Conservation (phyloP, 1,140 invertebrate species). For the Drosophila subpulchrella region DNA sequence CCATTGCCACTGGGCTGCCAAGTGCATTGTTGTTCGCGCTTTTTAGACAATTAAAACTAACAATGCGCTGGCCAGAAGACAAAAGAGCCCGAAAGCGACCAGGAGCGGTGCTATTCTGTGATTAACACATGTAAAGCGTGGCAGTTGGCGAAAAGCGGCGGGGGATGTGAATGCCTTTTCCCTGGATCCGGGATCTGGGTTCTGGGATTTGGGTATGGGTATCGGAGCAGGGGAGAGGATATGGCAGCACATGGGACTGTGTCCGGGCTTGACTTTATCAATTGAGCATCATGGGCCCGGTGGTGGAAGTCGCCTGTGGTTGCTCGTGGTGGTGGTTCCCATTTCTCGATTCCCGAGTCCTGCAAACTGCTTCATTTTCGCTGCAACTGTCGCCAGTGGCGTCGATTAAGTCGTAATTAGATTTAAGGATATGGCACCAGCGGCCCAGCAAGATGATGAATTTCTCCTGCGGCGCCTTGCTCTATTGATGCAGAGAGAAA, state of each 20-base stretch:
- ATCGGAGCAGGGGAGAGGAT: constrained; percentile 27
- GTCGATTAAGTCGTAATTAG: constrained; percentile 85
- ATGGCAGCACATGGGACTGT: constrained; percentile 63
- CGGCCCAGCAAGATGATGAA: constrained; percentile 81
- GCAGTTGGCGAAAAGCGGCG: constrained; percentile 51
- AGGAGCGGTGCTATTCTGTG: constrained; percentile 70
- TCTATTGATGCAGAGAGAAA: constrained; percentile 18
- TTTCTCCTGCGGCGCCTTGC: constrained; percentile 51
- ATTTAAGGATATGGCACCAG: constrained; percentile 84
- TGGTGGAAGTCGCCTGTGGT: constrained; percentile 43
- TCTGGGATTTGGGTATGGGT: background rate
- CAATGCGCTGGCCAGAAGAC: constrained; percentile 62
- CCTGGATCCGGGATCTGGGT: background rate
- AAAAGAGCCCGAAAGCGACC: constrained; percentile 41
- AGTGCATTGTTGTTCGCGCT: constrained; percentile 62
- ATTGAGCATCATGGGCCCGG: constrained; percentile 79
- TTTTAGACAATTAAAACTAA: constrained; percentile 81
- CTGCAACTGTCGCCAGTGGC: constrained; percentile 81
- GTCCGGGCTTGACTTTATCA: constrained; percentile 76
- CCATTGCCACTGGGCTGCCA: constrained; percentile 38
- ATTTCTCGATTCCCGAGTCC: constrained; percentile 1
- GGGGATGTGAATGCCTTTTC: constrained; percentile 26
- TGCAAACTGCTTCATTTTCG: constrained; percentile 49
- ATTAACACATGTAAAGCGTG: constrained; percentile 83
- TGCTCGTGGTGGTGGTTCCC: constrained; percentile 34